phyloP scores from a whole-genome alignment of 2,888 invertebrate species.

The Rhopalosiphum nymphaeae region DNA sequence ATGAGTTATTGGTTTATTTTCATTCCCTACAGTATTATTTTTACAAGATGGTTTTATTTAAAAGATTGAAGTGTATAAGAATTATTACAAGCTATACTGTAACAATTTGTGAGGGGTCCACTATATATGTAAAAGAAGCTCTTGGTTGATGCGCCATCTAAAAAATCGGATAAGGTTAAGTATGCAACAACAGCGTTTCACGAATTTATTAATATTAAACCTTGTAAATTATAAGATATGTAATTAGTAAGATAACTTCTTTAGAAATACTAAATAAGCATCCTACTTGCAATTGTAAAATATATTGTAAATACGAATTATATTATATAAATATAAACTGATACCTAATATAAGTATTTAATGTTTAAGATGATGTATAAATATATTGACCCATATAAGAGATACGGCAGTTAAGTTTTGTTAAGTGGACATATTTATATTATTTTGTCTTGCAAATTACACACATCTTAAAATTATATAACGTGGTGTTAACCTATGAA shows the following conservation, averaged over 20 bases:
- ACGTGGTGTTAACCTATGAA: too few species aligned
- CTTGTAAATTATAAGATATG: background rate
- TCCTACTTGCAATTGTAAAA: background rate
- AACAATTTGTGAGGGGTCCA: background rate
- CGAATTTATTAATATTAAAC: background rate
- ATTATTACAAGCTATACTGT: background rate
- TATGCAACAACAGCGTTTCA: background rate
- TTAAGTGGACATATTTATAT: too few species aligned
- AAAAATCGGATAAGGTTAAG: background rate
- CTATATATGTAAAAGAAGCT: background rate
- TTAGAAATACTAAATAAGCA: background rate
- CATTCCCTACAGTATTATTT: too few species aligned
- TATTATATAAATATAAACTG: background rate
- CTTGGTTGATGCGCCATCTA: background rate
- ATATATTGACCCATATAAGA: background rate
- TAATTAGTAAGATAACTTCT: background rate
- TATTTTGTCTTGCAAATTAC: too few species aligned
- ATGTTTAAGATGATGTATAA: background rate
- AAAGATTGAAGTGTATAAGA: background rate
- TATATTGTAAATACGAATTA: background rate
- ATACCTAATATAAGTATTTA: background rate
- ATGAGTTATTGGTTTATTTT: too few species aligned
- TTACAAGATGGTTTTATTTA: too few species aligned
- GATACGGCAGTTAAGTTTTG: too few species aligned
- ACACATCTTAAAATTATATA: too few species aligned